Evolutionary conservation across 1,140 invertebrate species (phyloP), one percentile per base, ranked within the genome.

Genomic region (Akabosia matsudoensis): DNA sequence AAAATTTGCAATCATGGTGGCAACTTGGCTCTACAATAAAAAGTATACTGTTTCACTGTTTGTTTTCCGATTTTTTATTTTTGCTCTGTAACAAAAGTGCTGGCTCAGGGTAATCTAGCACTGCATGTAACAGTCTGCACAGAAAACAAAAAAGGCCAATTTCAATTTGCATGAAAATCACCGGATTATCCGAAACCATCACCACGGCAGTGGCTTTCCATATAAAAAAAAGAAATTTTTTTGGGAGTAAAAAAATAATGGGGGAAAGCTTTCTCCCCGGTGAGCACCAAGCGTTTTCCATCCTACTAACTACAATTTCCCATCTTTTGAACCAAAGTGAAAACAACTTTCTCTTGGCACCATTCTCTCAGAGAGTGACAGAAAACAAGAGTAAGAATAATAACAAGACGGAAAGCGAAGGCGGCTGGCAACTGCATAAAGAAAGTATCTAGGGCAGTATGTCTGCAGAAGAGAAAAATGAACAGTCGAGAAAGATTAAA

Each of bases 401-500:
- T 45, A 45, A 45, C 18, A 45, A 45, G 37, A 18, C 37, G 37
- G n/a, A n/a, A 45, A 7, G 37, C 7, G 37, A 45, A 45, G 37
- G 37, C 7, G 7, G 7, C 37, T 18, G 7, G 7, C 37, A 7
- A 45, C 37, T 45, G 37, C 37, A 45, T 45, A 45, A 18, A 22
- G 54, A 56, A 56, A 56, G 54, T 56, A 67, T 67, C 24, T 67
- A 67, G 61, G 61, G 61, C 61, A 67, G 26, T 67, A 67, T 67
- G 61, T 67, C 26, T 30, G 26, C 22, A n/a, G n/a, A n/a, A n/a
- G n/a, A n/a, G n/a, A n/a, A n/a, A n/a, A n/a, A n/a, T n/a, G n/a
- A n/a, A n/a, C n/a, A n/a, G n/a, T n/a, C n/a, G n/a, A n/a, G 61
- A 30, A 67, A 67, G 61, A 67, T 67, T 67, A 67, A 67, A 67